Evolutionary conservation across 2,888 invertebrate species (phyloP), one percentile per base, ranked within the genome.

Genomic region (Alentia gelatinosa): DNA sequence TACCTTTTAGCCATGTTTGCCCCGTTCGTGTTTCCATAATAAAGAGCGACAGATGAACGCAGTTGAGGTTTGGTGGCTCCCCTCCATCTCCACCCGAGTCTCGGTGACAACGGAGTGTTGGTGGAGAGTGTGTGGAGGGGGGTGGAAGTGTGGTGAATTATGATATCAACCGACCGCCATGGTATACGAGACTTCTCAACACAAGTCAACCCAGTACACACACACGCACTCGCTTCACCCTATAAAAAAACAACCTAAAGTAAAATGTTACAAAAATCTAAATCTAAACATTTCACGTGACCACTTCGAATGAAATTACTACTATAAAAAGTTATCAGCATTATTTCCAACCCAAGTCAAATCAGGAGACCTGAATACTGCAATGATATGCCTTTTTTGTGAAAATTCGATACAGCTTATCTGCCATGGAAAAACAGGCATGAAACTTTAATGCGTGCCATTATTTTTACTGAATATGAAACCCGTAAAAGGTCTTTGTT

Each of bases 1-100:
- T 40, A 83, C 39, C 83, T 83, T 83, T 40, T 83, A 83, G 40
- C 19, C 23, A 39, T 83, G 83, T 83, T 83, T 83, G 83, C 40
- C 1, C n/a, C 83, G 83, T 37, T 37, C 83, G 39, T 35, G 83
- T 83, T 83, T 12, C 83, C 39, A 83, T 83, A 26, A 83, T 68
- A 68, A 68, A 68, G 68, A 68, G 68, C 68, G 68, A 68, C 68
- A 68, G 68, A 68, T 68, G 68, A 68, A 68, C 68, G 30, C 26
- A 30, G 30, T 26, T 68, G 68, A 30, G 68, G 68, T 68, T 68
- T 68, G 68, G 68, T 68, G 68, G 68, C 33, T 30, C 30, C 56
- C 56, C 56, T 56, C 56, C 56, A n/a, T 56, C 56, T 56, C n/a
- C 56, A 12, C 47, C 47, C 15, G 9, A 12, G 7, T 42, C 56